phyloP scores from a whole-genome alignment of 23 tunicate genomes.

The Clavelina lepadiformis region DNA sequence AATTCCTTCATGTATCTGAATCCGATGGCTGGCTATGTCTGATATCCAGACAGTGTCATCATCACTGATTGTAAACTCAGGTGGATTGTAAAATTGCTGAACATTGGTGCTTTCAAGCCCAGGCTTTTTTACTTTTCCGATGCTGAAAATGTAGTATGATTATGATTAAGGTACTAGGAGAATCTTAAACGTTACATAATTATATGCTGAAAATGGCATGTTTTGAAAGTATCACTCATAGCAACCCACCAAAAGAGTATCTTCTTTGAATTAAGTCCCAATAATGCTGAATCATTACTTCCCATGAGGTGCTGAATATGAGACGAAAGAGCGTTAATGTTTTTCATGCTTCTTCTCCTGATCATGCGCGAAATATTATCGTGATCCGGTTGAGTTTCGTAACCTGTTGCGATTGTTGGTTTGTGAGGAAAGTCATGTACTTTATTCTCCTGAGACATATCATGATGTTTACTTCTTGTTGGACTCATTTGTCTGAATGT shows the following conservation, averaged over 20 bases:
- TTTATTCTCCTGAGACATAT: too few species aligned
- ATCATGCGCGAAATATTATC: slow-evolving; percentile 5
- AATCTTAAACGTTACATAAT: neutral
- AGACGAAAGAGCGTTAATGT: neutral
- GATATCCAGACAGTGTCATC: slow-evolving; percentile 56
- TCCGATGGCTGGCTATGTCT: slow-evolving; percentile 30
- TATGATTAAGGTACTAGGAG: neutral
- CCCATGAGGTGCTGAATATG: slow-evolving; percentile 12
- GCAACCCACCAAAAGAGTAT: slow-evolving; percentile 11
- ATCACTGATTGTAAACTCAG: slow-evolving; percentile 30
- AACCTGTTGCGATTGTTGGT: slow-evolving; percentile 9
- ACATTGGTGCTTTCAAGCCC: slow-evolving; percentile 11
- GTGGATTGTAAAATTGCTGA: slow-evolving; percentile 23
- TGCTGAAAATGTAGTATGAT: slow-evolving; percentile 13
- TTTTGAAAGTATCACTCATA: neutral
- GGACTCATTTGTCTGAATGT: too few species aligned
- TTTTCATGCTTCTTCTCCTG: slow-evolving; percentile 13
- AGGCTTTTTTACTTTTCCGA: slow-evolving; percentile 43
- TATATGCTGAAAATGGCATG: neutral
- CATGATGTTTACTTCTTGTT: too few species aligned
- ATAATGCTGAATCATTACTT: neutral
- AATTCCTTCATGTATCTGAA: slow-evolving; percentile 43
- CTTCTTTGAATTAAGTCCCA: slow-evolving; percentile 13
- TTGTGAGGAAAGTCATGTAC: too few species aligned
- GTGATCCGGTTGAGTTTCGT: slow-evolving; percentile 12